Evolutionary conservation across 35 echinoderm and acorn worm species (phyloP).

Genomic region (Apostichopus parvimensis): DNA sequence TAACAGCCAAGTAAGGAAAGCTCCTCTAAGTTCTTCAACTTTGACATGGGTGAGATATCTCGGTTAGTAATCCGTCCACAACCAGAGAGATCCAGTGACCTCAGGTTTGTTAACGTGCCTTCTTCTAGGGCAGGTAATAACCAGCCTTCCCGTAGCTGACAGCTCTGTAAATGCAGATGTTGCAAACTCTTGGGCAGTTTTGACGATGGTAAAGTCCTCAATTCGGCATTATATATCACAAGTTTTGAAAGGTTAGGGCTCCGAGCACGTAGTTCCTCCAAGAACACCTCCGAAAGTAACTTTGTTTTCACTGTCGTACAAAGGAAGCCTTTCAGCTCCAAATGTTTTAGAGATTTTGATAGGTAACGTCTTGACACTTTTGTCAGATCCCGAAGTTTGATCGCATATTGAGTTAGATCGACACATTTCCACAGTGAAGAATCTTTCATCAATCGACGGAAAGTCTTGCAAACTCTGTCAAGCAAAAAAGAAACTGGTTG

Average conservation of each 20-base stretch:
- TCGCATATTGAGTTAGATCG: not conserved
- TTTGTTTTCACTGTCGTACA: conserved; percentile 26
- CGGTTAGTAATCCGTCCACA: conserved; percentile 42
- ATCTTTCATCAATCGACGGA: conserved; percentile 43
- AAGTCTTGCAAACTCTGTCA: conserved; percentile 40
- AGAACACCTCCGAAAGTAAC: not conserved
- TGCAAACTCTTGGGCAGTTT: not conserved
- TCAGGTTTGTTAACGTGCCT: not conserved
- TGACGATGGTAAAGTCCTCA: conserved; percentile 7
- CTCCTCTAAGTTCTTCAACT: conserved; percentile 10
- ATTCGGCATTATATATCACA: conserved; percentile 10
- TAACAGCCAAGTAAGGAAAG: conserved; percentile 36
- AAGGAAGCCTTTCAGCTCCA: conserved; percentile 18
- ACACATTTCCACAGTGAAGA: conserved; percentile 32
- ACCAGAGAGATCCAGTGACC: not conserved
- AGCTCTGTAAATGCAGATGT: not conserved
- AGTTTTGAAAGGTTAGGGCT: conserved; percentile 30
- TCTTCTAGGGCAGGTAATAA: not conserved
- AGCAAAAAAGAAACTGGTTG: not conserved
- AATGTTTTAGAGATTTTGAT: conserved; percentile 18
- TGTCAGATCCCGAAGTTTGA: conserved; percentile 31
- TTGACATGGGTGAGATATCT: not conserved
- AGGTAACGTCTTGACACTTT: conserved; percentile 18
- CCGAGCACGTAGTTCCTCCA: not conserved
- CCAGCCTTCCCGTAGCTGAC: conserved; percentile 31